Evolutionary conservation across 1,140 invertebrate genomes (phyloP).

Genomic region (Mylabris phalerata): DNA sequence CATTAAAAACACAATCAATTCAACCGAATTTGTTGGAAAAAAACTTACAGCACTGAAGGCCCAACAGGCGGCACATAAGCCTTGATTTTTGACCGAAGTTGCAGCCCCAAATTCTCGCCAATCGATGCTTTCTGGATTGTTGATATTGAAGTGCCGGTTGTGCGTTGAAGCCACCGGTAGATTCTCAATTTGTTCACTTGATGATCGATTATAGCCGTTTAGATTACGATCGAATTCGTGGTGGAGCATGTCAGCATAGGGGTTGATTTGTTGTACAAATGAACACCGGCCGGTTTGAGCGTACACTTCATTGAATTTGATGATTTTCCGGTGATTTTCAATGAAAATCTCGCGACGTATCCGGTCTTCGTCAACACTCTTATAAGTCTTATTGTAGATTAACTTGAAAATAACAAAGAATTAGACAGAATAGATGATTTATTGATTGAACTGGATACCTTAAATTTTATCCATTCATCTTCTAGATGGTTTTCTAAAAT

Average conservation of each 20-base stretch:
- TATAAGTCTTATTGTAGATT: constrained; percentile 52
- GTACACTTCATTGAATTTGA: constrained; percentile 16
- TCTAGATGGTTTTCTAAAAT: not conserved
- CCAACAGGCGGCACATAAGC: constrained; percentile 87
- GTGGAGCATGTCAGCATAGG: constrained; percentile 13
- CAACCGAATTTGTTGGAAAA: constrained; percentile 55
- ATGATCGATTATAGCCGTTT: constrained; percentile 2
- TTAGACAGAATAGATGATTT: too few species aligned
- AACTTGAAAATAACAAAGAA: too few species aligned
- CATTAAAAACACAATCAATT: not conserved
- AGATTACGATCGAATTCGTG: constrained; percentile 13
- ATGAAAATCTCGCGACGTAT: constrained; percentile 55
- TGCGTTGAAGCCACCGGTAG: not conserved
- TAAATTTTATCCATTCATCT: not conserved
- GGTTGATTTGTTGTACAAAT: constrained; percentile 13
- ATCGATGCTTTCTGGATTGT: constrained; percentile 51
- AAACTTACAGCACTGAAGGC: constrained; percentile 76
- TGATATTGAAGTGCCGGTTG: not conserved
- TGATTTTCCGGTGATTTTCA: constrained; percentile 16
- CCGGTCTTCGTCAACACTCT: constrained; percentile 59
- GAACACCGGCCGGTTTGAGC: constrained; percentile 9
- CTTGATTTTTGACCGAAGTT: constrained; percentile 85
- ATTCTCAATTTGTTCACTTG: not conserved
- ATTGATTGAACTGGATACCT: not conserved
- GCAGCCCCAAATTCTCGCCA: constrained; percentile 81